A percentile compares a stretch with the other conserved stretches of the same genome.
Conservation (phyloP, 2,797 vertebrate species). For the Lemur catta region DNA sequence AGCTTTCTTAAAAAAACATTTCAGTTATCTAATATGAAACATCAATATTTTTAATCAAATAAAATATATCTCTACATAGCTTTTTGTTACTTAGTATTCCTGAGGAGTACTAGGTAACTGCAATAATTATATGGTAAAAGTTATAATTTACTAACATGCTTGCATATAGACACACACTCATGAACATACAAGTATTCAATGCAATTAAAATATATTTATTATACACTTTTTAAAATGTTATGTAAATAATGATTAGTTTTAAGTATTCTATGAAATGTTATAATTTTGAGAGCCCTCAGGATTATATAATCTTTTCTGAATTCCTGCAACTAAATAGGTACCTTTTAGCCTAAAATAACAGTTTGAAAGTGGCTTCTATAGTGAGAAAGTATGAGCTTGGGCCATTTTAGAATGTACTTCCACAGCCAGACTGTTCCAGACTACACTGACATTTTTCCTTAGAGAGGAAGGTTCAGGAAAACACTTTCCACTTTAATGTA, state of each 20-base stretch:
- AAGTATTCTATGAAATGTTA: background rate
- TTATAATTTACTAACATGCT: background rate
- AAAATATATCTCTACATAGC: background rate
- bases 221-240: background rate
- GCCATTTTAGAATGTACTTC: background rate
- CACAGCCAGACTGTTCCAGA: background rate
- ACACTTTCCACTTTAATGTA: background rate
- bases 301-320: background rate
- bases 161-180: background rate
- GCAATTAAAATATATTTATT: background rate
- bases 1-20: background rate
- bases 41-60: background rate
- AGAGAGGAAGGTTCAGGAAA: background rate
- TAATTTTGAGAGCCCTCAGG: background rate
- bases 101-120: background rate
- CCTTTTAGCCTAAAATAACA: background rate
- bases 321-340: background rate
- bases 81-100: background rate
- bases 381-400: background rate
- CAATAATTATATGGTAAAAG: background rate
- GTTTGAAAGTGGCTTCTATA: background rate
- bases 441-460: background rate
- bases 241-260: background rate
- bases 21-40: background rate
- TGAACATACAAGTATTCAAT: background rate